Conservation (phyloP, 2,888 invertebrate genomes). For the Blera fallax region DNA sequence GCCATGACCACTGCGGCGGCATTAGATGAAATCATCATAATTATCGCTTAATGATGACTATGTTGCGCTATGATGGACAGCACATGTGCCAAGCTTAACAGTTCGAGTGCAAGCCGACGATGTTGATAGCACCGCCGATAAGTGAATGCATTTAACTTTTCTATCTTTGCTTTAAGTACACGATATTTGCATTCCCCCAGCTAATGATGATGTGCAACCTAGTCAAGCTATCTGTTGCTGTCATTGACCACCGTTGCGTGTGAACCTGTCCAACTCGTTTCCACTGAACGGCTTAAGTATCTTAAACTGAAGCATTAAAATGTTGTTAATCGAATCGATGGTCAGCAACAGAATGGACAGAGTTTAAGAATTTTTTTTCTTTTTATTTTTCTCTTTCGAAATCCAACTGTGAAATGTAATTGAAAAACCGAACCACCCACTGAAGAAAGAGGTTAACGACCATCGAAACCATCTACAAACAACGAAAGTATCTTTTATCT, state of each 20-base stretch:
- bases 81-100: conserved; percentile 30
- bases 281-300: background rate
- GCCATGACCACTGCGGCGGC: conserved; percentile 39
- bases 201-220: background rate
- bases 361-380: no score
- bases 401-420: conserved; percentile 12
- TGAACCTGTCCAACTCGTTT: conserved; percentile 2
- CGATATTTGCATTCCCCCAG: conserved; percentile 12
- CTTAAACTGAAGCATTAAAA: background rate
- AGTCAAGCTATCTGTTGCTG: background rate
- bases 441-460: conserved; percentile 10
- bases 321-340: background rate
- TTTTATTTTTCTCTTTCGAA: background rate
- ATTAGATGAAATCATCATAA: conserved; percentile 69
- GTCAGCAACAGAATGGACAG: background rate
- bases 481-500: background rate
- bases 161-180: background rate
- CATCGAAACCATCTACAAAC: background rate
- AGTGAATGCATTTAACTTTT: conserved; percentile 5
- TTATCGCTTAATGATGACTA: conserved; percentile 61
- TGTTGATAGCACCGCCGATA: background rate
- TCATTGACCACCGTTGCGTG: conserved; percentile 1
- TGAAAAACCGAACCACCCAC: conserved; percentile 6
- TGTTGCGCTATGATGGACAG: conserved; percentile 54
- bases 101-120: background rate